A percentile compares a stretch with the other conserved stretches of the same genome.
phyloP scores from a whole-genome alignment of 2,113 vertebrate species.

The Morphnarchus princeps region DNA sequence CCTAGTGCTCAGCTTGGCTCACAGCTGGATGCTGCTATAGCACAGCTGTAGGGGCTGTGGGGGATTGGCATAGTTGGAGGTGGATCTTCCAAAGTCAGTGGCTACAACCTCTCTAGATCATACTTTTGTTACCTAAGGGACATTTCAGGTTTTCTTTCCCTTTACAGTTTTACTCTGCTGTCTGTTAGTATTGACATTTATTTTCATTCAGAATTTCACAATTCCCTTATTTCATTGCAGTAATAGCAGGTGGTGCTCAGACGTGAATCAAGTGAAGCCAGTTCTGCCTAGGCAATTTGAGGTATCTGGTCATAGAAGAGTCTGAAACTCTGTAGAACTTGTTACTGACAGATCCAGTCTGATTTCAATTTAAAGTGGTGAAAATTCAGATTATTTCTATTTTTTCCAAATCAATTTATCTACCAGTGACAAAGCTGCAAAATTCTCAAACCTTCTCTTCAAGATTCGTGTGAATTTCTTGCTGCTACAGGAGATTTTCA shows the following conservation, averaged over 20 bases:
- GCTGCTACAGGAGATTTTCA: not conserved
- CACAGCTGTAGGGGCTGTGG: not conserved
- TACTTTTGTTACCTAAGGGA: not conserved
- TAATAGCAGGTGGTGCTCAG: not conserved
- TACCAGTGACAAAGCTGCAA: not conserved
- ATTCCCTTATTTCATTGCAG: not conserved
- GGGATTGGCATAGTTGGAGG: not conserved
- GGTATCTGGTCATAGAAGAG: not conserved
- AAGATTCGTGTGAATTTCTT: not conserved
- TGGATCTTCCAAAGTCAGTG: not conserved
- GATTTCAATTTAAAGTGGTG: not conserved
- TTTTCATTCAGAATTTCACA: not conserved
- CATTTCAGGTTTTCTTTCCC: not conserved
- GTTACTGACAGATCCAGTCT: not conserved
- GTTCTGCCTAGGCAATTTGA: not conserved
- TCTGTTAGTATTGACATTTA: not conserved
- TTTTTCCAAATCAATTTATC: not conserved
- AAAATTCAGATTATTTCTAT: not conserved
- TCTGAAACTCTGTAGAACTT: not conserved
- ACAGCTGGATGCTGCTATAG: not conserved
- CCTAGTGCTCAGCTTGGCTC: not conserved
- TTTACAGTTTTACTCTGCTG: not conserved
- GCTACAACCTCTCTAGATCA: accelerated
- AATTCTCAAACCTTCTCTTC: not conserved
- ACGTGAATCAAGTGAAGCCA: not conserved